Base-by-base conservation (phyloP, 2,797 vertebrate genomes). In the Sylvia borin region DNA sequence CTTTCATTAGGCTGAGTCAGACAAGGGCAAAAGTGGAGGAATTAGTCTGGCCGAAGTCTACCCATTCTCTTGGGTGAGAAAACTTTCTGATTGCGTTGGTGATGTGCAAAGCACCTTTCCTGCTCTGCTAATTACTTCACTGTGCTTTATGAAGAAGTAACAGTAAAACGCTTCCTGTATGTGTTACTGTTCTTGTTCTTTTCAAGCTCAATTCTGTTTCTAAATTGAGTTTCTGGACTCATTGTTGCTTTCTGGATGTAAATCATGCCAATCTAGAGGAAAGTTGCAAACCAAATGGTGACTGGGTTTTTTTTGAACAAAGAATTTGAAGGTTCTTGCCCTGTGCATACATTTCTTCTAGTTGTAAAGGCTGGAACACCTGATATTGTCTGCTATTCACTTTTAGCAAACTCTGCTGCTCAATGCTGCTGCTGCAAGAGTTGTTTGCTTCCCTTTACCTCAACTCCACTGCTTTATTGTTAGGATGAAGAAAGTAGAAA, bases 281-380 rank as follows among this genome's bases (percentile, higher is more conserved):
- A 81, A n/a, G 6, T 81, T 72, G 86, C 36, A 65, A 88, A 77
- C 70, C 26, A 74, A 68, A 58, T 40, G 31, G 32, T 1, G 2
- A 19, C 13, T 11, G 11, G 67, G 13, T 89, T 65, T 74, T 74
- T 36, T 83, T 42, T 74, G 31, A 74, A 36, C 31, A 16, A 65
- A 84, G 26, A 50, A 32, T 67, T 79, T 85, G 38, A 89, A 87
- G 48, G 16, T 55, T 76, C 47, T 85, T 87, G 15, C 11, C 12
- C 32, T 0, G 0, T 47, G 5, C 2, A 0, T 61, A 7, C 36
- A 21, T 60, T 95, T 26, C 36, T 93, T 32, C 57, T 73, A 14
- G 7, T 60, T 92, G 25, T 3, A 55, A 67, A 61, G 60, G 9
- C 31, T 70, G 21, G 38, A 60, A 54, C 18, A 21, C 10, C 32